phyloP scores from a whole-genome alignment of 2,888 invertebrate genomes.

The Aporophyla lueneburgensis region DNA sequence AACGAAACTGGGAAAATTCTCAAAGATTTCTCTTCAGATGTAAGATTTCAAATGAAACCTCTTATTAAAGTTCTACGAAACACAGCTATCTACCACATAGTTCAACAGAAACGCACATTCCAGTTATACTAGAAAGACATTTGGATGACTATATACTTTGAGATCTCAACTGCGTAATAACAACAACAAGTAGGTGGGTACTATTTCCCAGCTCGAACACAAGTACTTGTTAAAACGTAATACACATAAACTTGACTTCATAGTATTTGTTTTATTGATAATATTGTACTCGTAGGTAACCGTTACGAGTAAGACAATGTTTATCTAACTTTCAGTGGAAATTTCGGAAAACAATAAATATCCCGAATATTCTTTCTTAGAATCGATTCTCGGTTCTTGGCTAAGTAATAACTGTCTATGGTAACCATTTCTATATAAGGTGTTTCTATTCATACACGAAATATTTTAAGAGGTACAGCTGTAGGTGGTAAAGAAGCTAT shows the following conservation, averaged over 20 bases:
- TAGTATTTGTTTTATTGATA: conserved; percentile 55
- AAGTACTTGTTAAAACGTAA: conserved; percentile 52
- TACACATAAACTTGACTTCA: conserved; percentile 21
- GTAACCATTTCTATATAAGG: no score
- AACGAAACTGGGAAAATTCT: not conserved
- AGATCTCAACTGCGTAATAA: conserved; percentile 51
- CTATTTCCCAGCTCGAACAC: conserved; percentile 6
- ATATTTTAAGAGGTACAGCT: no score
- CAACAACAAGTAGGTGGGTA: not conserved
- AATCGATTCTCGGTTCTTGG: no score
- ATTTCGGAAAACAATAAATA: not conserved
- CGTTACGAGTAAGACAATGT: conserved; percentile 1
- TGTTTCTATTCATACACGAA: no score
- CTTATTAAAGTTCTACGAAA: conserved; percentile 39
- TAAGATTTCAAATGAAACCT: conserved; percentile 13
- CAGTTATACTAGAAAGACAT: conserved; percentile 50
- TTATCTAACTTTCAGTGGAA: not conserved
- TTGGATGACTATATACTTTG: conserved; percentile 49
- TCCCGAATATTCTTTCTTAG: conserved; percentile 6
- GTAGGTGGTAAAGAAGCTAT: no score
- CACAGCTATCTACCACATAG: conserved; percentile 32
- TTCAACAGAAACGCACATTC: conserved; percentile 54
- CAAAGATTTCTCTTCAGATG: conserved; percentile 30
- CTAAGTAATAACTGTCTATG: no score
- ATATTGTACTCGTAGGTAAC: conserved; percentile 31